Conservation (phyloP, 2,888 invertebrate genomes). For the Acleris emargana region DNA sequence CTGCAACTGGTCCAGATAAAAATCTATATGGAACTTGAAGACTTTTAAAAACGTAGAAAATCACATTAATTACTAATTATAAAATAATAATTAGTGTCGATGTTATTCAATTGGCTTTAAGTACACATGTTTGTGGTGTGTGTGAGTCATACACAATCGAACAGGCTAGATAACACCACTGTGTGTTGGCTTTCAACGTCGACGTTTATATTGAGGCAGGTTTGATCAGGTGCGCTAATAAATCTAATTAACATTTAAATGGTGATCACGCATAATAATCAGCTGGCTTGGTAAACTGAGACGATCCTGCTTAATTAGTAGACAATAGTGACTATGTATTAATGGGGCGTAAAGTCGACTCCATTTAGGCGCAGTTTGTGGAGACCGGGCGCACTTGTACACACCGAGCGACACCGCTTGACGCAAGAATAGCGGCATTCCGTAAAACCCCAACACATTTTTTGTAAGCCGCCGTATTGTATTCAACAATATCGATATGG, state of each 20-base stretch:
- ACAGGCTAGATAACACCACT: slow-evolving; percentile 46
- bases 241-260: slow-evolving; percentile 83
- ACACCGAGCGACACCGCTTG: slow-evolving; percentile 55
- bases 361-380: slow-evolving; percentile 53
- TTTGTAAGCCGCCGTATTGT: slow-evolving; percentile 7
- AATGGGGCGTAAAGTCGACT: slow-evolving; percentile 65
- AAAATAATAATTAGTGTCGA: slow-evolving; percentile 29
- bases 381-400: slow-evolving; percentile 64
- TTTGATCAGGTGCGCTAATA: slow-evolving; percentile 77
- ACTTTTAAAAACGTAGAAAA: slow-evolving; percentile 16
- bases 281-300: slow-evolving; percentile 72
- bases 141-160: slow-evolving; percentile 49
- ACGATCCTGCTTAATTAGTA: slow-evolving; percentile 74
- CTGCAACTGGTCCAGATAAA: slow-evolving; percentile 20
- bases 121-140: slow-evolving; percentile 47
- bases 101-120: slow-evolving; percentile 28
- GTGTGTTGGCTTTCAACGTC: slow-evolving; percentile 50
- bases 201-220: slow-evolving; percentile 50
- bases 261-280: slow-evolving; percentile 82
- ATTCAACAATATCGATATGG: slow-evolving; percentile 7
- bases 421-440: slow-evolving; percentile 49
- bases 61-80: slow-evolving; percentile 25
- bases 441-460: slow-evolving; percentile 16
- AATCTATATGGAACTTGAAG: slow-evolving; percentile 28
- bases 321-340: slow-evolving; percentile 69